phyloP scores from a whole-genome alignment of 2,888 invertebrate genomes.

The Drosophila infuscata region DNA sequence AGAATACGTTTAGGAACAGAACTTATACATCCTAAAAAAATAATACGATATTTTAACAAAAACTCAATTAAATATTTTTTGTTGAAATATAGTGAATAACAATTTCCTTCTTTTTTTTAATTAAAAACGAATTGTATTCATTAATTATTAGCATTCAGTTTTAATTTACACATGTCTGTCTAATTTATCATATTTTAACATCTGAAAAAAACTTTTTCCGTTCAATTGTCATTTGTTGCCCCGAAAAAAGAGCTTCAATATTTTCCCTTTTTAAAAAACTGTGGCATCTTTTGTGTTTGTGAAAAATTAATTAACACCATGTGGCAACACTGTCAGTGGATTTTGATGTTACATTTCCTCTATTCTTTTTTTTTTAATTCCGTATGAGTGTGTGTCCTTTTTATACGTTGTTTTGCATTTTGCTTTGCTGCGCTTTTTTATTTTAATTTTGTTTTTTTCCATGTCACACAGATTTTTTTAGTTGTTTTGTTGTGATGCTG shows the following conservation, averaged over 20 bases:
- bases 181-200: neutral
- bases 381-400: constrained; percentile 3
- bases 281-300: constrained; percentile 42
- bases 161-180: neutral
- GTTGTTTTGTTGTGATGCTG: constrained; percentile 64
- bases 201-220: neutral
- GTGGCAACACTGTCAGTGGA: constrained; percentile 73
- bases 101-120: neutral
- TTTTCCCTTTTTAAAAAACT: constrained; percentile 36
- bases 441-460: constrained; percentile 45
- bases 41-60: neutral
- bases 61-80: neutral
- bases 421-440: constrained; percentile 44
- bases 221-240: constrained; percentile 7
- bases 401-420: constrained; percentile 44
- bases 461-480: constrained; percentile 66
- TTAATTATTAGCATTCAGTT: neutral
- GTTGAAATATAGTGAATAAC: neutral
- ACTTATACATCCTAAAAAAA: neutral
- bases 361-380: constrained; percentile 5
- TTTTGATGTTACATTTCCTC: constrained; percentile 54
- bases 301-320: constrained; percentile 66
- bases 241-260: constrained; percentile 16
- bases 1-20: neutral
- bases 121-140: neutral